Evolutionary conservation across 2,797 vertebrate genomes (phyloP).

Genomic region (Eurystomus glaucurus): DNA sequence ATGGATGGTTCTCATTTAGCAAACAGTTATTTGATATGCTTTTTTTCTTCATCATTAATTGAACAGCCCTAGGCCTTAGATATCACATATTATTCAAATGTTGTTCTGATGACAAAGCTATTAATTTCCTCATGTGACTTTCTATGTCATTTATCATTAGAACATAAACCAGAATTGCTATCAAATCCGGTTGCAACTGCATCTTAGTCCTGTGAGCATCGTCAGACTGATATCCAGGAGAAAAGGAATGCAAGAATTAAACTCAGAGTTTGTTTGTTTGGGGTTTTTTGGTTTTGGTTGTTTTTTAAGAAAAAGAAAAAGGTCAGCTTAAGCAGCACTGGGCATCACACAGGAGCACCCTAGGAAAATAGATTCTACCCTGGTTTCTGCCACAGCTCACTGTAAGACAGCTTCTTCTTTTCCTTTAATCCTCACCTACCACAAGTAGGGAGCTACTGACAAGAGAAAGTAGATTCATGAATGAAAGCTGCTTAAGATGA

Average conservation of each 20-base stretch:
- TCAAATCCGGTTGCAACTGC: background rate
- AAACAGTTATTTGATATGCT: background rate
- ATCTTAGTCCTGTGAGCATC: background rate
- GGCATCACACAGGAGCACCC: background rate
- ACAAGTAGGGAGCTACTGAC: background rate
- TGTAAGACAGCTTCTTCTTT: background rate
- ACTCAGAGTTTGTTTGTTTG: background rate
- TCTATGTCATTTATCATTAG: background rate
- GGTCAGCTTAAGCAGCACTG: rapidly evolving
- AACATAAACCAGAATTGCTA: background rate
- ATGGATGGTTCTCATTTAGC: background rate
- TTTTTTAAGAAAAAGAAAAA: too few species aligned
- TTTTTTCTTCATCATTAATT: conserved; percentile 17
- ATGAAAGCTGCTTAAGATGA: background rate
- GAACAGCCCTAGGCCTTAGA: background rate
- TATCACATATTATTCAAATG: background rate
- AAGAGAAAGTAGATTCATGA: background rate
- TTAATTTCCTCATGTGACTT: conserved; percentile 20
- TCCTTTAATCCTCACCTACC: background rate
- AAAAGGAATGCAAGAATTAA: background rate
- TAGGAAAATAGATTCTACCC: background rate
- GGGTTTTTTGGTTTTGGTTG: rapidly evolving
- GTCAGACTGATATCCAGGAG: background rate
- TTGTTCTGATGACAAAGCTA: background rate
- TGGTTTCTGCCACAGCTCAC: background rate